Evolutionary conservation across 2,113 vertebrate species (phyloP).

Genomic region (Gulo gulo): DNA sequence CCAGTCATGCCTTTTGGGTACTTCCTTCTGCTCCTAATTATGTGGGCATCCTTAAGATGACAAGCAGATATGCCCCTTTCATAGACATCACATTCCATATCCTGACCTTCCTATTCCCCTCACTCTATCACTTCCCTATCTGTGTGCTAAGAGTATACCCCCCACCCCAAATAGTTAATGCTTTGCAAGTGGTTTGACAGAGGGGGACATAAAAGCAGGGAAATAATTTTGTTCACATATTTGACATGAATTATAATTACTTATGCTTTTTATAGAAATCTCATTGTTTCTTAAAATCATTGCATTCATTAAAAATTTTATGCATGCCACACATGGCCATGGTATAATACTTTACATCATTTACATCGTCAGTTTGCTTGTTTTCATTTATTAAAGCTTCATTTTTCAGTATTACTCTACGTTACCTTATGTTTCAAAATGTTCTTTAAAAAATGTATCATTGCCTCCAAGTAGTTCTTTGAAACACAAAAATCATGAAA

Average conservation of each 20-base stretch:
- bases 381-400: background rate
- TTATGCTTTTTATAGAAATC: background rate
- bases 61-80: background rate
- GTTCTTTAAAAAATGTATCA: background rate
- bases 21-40: background rate
- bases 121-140: too few relatives aligned
- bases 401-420: background rate
- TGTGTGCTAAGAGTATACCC: background rate
- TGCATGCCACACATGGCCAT: background rate
- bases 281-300: slow-evolving; percentile 17
- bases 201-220: background rate
- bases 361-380: background rate
- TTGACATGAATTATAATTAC: background rate
- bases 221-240: background rate
- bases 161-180: background rate
- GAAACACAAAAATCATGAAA: slow-evolving; percentile 14
- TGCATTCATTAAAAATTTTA: background rate
- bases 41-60: background rate
- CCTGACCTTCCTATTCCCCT: background rate
- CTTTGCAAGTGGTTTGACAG: background rate
- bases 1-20: background rate
- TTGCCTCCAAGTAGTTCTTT: background rate
- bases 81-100: background rate
- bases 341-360: background rate
- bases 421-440: background rate